Evolutionary conservation across 2,888 invertebrate species (phyloP).

Genomic region (Seira ritae): DNA sequence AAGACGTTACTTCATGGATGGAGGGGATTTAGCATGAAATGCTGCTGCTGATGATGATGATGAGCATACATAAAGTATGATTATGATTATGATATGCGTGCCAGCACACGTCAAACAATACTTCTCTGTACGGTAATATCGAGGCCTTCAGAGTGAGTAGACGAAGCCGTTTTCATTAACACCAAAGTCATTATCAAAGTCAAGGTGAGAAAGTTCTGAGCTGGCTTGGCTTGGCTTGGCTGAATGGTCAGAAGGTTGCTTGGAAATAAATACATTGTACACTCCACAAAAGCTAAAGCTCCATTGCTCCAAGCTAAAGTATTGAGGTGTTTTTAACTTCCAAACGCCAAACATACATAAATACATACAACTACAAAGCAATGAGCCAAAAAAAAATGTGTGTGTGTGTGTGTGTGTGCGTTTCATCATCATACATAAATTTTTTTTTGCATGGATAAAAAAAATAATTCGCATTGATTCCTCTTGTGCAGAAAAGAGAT

Average conservation of each 20-base stretch:
- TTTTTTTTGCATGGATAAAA: neutral
- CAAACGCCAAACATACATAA: constrained; percentile 40
- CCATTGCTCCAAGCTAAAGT: too few species aligned
- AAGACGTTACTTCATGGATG: too few species aligned
- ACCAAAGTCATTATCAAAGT: constrained; percentile 67
- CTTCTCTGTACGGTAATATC: too few species aligned
- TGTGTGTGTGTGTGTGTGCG: neutral
- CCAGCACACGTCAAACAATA: constrained; percentile 34
- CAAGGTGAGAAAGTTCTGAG: constrained; percentile 64
- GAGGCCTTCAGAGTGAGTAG: constrained; percentile 55
- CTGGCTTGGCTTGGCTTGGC: constrained; percentile 46
- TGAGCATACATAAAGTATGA: neutral
- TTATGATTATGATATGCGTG: neutral
- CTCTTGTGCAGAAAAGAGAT: too few species aligned
- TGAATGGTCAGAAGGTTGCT: constrained; percentile 66
- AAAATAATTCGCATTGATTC: neutral
- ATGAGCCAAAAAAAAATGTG: too few species aligned
- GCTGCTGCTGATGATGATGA: neutral
- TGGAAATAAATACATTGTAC: too few species aligned
- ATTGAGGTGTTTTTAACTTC: constrained; percentile 46
- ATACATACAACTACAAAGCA: too few species aligned
- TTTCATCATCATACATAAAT: neutral
- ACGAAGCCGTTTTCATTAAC: constrained; percentile 65
- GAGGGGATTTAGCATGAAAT: too few species aligned
- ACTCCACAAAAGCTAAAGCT: too few species aligned